Base-by-base conservation (phyloP, 1,140 invertebrate genomes). In the Drosophila dunni region DNA sequence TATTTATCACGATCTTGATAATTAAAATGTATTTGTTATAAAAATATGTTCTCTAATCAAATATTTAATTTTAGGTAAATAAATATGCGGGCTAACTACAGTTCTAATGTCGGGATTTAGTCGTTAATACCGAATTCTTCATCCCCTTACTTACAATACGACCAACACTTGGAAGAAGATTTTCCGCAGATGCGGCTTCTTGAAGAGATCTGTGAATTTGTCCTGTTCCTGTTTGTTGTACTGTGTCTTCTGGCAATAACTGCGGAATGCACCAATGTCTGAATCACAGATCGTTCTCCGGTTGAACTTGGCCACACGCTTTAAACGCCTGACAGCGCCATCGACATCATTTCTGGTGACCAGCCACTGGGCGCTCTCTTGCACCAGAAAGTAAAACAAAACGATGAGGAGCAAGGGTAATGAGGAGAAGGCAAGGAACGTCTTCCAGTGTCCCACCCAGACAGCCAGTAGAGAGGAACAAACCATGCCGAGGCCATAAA, bases 351-450 rank as follows among this genome's bases (percentile, higher is more conserved):
- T 93, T 71, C 94, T 93, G 8, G 94, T 94, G 13, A 95, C 90
- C n/a, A 95, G 89, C 94, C 94, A 95, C 67, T 94, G 93, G 0
- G 94, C 94, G 60, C 94, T 94, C 84, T 95, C 94, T 69, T 94
- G 93, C 72, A 95, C 85, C 48, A 93, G 77, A 33, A 92, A 92
- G 44, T 93, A 94, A 70, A 92, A 94, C 3, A 78, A 45, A 0
- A 91, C 72, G 8, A 94, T 81, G 15, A 92, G n/a, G 0, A 92
- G 53, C 63, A 93, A 90, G 0, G 94, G 94, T 24, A 94, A 11
- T 0, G 94, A 92, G 0, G 93, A 91, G 45, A 91, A 91, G 11
- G 93, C 71, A 17, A 94, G 81, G 60, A 94, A 94, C 5, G 81
- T 50, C 15, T 93, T 91, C 94, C 94, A 95, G 53, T 92, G 81